Evolutionary conservation across 2,888 invertebrate genomes (phyloP).

Genomic region (Dynastes grantii): DNA sequence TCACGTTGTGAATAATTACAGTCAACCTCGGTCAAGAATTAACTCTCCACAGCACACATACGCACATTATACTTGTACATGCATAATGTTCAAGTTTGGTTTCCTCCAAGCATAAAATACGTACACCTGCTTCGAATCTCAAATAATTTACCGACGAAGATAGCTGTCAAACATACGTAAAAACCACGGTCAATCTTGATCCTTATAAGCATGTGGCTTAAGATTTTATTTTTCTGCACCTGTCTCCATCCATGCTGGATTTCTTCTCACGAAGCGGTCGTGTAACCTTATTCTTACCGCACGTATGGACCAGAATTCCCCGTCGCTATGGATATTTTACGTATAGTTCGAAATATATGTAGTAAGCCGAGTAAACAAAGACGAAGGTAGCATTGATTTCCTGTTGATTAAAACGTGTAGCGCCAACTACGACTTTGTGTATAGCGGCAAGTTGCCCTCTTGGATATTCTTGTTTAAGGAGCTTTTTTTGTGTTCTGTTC

Average conservation of each 20-base stretch:
- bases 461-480: slow-evolving; percentile 33
- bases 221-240: slow-evolving; percentile 57
- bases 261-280: slow-evolving; percentile 51
- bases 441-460: slow-evolving; percentile 30
- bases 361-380: slow-evolving; percentile 56
- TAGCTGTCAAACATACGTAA: slow-evolving; percentile 65
- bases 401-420: slow-evolving; percentile 55
- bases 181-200: slow-evolving; percentile 58
- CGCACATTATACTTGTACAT: slow-evolving; percentile 20
- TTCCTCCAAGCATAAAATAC: slow-evolving; percentile 52
- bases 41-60: slow-evolving; percentile 21
- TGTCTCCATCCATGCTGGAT: slow-evolving; percentile 60
- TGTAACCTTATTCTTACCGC: slow-evolving; percentile 49
- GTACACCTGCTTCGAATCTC: slow-evolving; percentile 69
- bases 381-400: slow-evolving; percentile 57
- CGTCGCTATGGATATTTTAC: slow-evolving; percentile 49
- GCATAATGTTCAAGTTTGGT: slow-evolving; percentile 33
- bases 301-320: slow-evolving; percentile 42
- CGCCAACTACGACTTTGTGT: slow-evolving; percentile 27
- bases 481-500: slow-evolving; percentile 31
- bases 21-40: slow-evolving; percentile 10
- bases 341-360: slow-evolving; percentile 54
- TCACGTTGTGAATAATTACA: slow-evolving; percentile 19
- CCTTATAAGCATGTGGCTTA: slow-evolving; percentile 59
- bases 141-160: slow-evolving; percentile 68